phyloP scores from a whole-genome alignment of 1,140 invertebrate genomes.

The Brachionus manjavacas region DNA sequence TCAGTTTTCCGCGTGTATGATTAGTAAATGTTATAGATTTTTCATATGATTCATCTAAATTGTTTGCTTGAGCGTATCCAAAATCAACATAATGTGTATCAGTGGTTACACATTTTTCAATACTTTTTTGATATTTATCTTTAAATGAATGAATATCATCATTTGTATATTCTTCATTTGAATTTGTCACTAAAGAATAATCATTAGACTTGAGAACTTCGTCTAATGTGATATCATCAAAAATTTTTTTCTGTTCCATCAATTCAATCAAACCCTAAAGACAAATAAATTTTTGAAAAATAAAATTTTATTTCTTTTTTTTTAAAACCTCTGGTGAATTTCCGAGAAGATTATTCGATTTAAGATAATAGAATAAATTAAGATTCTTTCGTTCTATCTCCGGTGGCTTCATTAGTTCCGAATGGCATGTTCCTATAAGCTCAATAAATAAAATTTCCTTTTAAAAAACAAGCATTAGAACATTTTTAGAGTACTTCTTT shows the following conservation, averaged over 20 bases:
- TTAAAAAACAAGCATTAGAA: neutral
- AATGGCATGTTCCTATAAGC: constrained; percentile 55
- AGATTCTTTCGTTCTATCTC: constrained; percentile 51
- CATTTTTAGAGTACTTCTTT: no score
- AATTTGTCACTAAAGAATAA: neutral
- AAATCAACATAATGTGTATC: constrained; percentile 52
- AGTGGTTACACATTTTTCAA: constrained; percentile 51
- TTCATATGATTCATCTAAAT: constrained; percentile 49
- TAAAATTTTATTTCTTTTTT: neutral
- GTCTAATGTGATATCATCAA: neutral
- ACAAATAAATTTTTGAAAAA: neutral
- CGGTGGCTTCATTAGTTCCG: constrained; percentile 53
- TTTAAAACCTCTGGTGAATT: constrained; percentile 53
- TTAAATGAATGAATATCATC: constrained; percentile 13
- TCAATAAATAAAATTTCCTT: constrained; percentile 53
- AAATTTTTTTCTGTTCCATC: constrained; percentile 17
- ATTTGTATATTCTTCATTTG: neutral
- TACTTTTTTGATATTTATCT: constrained; percentile 47
- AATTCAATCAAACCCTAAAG: neutral
- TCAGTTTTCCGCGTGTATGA: constrained; percentile 55
- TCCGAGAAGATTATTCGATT: constrained; percentile 50
- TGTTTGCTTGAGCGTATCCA: constrained; percentile 50
- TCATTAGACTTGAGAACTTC: neutral
- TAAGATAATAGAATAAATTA: constrained; percentile 48
- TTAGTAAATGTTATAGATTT: constrained; percentile 51